A percentile compares a stretch with the other conserved stretches of the same genome.
Conservation (phyloP, 2,113 vertebrate genomes). For the Sula dactylatra region DNA sequence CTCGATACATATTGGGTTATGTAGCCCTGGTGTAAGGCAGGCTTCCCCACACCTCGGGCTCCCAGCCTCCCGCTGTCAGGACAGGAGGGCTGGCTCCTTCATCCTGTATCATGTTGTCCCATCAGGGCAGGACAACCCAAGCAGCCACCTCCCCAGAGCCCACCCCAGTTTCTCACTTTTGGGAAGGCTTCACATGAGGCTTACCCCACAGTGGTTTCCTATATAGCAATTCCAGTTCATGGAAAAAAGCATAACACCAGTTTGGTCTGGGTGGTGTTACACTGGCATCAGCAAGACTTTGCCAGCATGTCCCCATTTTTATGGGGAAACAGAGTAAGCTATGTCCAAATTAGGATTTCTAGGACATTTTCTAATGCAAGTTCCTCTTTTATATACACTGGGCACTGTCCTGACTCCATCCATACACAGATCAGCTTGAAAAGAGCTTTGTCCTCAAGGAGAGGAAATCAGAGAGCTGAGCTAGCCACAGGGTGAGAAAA, state of each 20-base stretch:
- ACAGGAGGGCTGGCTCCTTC: not conserved
- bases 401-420: not conserved
- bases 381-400: not conserved
- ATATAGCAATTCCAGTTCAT: not conserved
- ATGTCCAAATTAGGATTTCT: not conserved
- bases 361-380: not conserved
- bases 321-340: not conserved
- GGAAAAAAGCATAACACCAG: not conserved
- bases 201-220: not conserved
- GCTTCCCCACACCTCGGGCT: not conserved
- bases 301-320: not conserved
- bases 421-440: not conserved
- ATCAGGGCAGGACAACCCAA: not conserved
- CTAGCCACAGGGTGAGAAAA: not conserved
- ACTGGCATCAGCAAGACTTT: not conserved
- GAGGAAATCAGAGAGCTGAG: not conserved
- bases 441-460: not conserved
- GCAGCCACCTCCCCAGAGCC: not conserved
- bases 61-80: not conserved
- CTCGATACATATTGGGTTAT: rapidly evolving
- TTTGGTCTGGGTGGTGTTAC: not conserved
- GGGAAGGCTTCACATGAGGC: not conserved
- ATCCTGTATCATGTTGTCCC: not conserved
- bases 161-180: not conserved
- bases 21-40: not conserved